Conservation (phyloP, 35 echinoderm and acorn worm species). For the Antedon bifida region DNA sequence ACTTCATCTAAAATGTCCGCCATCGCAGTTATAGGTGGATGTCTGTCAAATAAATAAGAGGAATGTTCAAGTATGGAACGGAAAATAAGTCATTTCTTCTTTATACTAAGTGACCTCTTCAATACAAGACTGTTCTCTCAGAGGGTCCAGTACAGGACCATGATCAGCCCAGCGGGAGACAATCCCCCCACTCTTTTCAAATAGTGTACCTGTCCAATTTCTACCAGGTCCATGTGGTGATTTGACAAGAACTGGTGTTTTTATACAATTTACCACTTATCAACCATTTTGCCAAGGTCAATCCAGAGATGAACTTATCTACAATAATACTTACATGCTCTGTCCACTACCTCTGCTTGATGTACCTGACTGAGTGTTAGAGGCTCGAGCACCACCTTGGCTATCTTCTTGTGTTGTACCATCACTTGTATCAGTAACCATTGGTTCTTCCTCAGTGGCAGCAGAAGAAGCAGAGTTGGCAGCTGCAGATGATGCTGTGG, state of each 20-base stretch:
- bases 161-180: too few relatives aligned
- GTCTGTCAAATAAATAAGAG: constrained; percentile 1
- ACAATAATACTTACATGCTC: neutral
- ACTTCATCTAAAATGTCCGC: constrained; percentile 51
- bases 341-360: neutral
- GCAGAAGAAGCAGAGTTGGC: neutral
- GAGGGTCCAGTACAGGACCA: too few relatives aligned
- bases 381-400: neutral
- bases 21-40: constrained; percentile 38
- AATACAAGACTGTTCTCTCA: too few relatives aligned
- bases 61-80: neutral
- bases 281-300: too few relatives aligned
- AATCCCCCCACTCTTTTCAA: too few relatives aligned
- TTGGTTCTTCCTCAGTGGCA: neutral
- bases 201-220: too few relatives aligned
- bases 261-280: too few relatives aligned
- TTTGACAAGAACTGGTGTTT: too few relatives aligned
- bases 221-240: too few relatives aligned
- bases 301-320: too few relatives aligned
- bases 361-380: neutral
- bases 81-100: neutral
- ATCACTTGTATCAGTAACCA: neutral
- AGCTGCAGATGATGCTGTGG: neutral
- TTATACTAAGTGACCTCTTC: too few relatives aligned
- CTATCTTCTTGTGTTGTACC: neutral